Evolutionary conservation across 2,888 invertebrate genomes (phyloP).

Genomic region (Andrena bicolor): DNA sequence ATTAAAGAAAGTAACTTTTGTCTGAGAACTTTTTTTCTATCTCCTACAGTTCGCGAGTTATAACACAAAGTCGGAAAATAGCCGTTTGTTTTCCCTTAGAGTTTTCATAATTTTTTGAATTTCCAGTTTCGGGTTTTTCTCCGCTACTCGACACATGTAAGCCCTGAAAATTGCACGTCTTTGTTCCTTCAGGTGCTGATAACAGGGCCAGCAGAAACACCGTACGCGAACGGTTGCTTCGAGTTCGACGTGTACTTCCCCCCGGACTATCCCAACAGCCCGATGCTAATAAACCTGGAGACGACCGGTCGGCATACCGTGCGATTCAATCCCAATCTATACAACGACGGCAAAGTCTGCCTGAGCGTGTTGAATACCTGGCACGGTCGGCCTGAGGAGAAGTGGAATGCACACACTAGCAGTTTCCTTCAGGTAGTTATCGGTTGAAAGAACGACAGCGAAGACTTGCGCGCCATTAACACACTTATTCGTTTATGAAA

Average conservation of each 20-base stretch:
- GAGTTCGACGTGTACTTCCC: conserved; percentile 96
- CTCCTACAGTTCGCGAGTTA: too few relatives aligned
- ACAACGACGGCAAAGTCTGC: conserved; percentile 98
- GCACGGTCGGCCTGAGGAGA: conserved; percentile 98
- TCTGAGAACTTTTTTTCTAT: too few relatives aligned
- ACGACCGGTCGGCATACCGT: conserved; percentile 95
- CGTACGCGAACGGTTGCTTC: conserved; percentile 96
- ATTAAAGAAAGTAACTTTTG: too few relatives aligned
- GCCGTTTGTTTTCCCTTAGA: too few relatives aligned
- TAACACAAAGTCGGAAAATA: too few relatives aligned
- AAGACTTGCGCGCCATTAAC: not conserved
- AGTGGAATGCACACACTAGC: conserved; percentile 98
- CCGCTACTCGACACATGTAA: too few relatives aligned
- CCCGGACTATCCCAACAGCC: conserved; percentile 93
- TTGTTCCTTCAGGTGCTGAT: conserved; percentile 90
- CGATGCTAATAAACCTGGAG: conserved; percentile 96
- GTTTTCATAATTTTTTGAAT: too few relatives aligned
- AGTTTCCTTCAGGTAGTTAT: conserved; percentile 92
- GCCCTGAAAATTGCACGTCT: too few relatives aligned
- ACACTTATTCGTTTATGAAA: not conserved
- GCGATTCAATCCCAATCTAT: conserved; percentile 96
- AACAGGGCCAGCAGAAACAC: conserved; percentile 96
- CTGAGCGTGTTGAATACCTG: conserved; percentile 98
- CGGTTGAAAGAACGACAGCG: not conserved
- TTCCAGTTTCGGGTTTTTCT: too few relatives aligned